Evolutionary conservation across 2,797 vertebrate species (phyloP), one percentile per base, ranked within the genome.

Genomic region (Morelia viridis): DNA sequence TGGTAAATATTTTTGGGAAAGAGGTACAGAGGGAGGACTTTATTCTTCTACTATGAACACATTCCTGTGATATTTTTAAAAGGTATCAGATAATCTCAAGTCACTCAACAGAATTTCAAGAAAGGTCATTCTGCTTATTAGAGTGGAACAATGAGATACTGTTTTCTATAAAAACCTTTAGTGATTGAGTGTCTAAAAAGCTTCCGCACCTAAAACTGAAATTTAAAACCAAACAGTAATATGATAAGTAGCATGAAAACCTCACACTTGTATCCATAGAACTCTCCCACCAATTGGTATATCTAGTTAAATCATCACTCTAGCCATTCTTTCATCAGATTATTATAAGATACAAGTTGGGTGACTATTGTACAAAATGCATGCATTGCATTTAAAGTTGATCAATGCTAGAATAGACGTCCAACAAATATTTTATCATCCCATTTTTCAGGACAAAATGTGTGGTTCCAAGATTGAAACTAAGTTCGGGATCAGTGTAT

Each of bases 51-150:
- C 65, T 80, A 50, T 57, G 46, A 90, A 56, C 50, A 58, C 65
- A 41, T 83, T 56, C 53, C 71, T 62, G 22, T 92, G 84, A 61
- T 76, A 87, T 76, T 90, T 90, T 92, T 92, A 64, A 84, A 87
- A 64, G 57, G 58, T n/a, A 65, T 35, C 50, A 9, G 65, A 87
- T 90, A 87, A 93, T 56, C 31, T 57, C 50, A 83, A 85, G 46
- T 65, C 90, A 64, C n/a, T 86, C 62, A 76, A 46, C 8, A 56
- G 84, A 64, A 76, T 86, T 76, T 92, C 83, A 88, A 58, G 60
- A 90, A 90, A 90, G 85, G 85, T 93, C 89, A 90, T 90, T 90
- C 60, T 90, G 50, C 71, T 84, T 93, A 57, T 90, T 64, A 84
- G 58, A 89, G 31, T 60, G 35, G 71, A 88, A 83, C 31, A 7